Conservation (phyloP, 2,888 invertebrate species). For the Beris chalybata region DNA sequence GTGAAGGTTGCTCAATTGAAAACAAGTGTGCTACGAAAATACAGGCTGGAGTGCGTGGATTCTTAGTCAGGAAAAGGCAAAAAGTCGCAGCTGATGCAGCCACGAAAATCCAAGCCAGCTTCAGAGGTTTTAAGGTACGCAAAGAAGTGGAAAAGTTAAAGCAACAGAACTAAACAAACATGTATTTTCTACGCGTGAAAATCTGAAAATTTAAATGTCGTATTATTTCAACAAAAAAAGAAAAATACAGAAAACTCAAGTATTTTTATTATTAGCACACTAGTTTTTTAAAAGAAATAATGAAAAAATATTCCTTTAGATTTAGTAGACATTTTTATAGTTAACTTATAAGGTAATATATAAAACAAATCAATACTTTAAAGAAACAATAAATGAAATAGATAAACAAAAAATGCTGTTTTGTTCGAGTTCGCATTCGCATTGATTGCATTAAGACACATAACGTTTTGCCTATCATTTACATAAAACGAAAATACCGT, state of each 20-base stretch:
- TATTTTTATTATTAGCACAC: too few relatives aligned
- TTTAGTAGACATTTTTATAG: constrained; percentile 25
- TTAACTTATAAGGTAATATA: constrained; percentile 12
- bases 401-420: too few relatives aligned
- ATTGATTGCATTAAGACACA: too few relatives aligned
- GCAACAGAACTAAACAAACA: constrained; percentile 40
- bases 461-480: too few relatives aligned
- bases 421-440: too few relatives aligned
- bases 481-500: too few relatives aligned
- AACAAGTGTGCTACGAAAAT: constrained; percentile 54
- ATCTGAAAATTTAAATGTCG: too few relatives aligned
- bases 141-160: constrained; percentile 52
- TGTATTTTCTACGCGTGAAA: too few relatives aligned
- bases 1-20: constrained; percentile 43
- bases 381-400: not conserved
- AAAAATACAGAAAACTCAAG: too few relatives aligned
- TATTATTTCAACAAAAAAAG: too few relatives aligned
- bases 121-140: constrained; percentile 56
- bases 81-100: constrained; percentile 54
- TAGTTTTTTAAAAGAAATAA: constrained; percentile 16
- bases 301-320: constrained; percentile 31
- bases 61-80: constrained; percentile 53
- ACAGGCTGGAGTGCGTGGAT: constrained; percentile 54
- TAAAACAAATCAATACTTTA: not conserved
- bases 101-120: constrained; percentile 56